Conservation (phyloP, 2,888 invertebrate species). For the Monopis laevigella region DNA sequence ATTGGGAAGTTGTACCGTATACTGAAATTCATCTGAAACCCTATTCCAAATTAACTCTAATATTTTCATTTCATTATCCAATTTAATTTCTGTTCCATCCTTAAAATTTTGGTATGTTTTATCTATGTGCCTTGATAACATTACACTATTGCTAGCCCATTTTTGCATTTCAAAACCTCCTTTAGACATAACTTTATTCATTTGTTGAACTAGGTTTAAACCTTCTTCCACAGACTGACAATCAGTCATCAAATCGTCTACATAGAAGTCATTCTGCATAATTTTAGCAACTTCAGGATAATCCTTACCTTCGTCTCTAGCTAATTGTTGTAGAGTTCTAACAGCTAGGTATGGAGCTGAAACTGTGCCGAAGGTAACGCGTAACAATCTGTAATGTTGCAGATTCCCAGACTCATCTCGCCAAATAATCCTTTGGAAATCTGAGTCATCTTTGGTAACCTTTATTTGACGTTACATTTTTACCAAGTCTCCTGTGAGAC, state of each 20-base stretch:
- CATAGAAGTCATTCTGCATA: constrained; percentile 20
- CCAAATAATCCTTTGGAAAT: constrained; percentile 22
- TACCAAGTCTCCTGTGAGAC: constrained; percentile 23
- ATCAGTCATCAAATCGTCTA: constrained; percentile 23
- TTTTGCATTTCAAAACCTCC: constrained; percentile 28
- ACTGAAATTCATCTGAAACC: constrained; percentile 21
- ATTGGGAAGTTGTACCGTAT: constrained; percentile 20
- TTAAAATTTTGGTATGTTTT: background rate
- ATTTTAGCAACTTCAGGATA: constrained; percentile 20
- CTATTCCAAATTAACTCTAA: constrained; percentile 26
- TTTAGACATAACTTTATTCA: constrained; percentile 19
- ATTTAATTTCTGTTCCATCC: constrained; percentile 15
- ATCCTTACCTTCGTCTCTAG: constrained; percentile 20
- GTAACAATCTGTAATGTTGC: constrained; percentile 19
- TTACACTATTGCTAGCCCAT: constrained; percentile 21
- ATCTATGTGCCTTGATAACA: constrained; percentile 15
- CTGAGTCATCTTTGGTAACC: constrained; percentile 20
- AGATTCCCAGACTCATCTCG: constrained; percentile 15
- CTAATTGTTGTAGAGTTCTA: constrained; percentile 22
- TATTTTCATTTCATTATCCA: constrained; percentile 22
- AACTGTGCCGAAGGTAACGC: constrained; percentile 25
- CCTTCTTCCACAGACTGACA: constrained; percentile 20
- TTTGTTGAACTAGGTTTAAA: constrained; percentile 18
- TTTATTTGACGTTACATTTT: constrained; percentile 28
- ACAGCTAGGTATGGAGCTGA: constrained; percentile 26